Percentiles rank a stretch among this genome's conserved stretches.
These are phyloP conservation scores for Melanophora roralis DNA, from an alignment of 2,888 invertebrate genomes.

Conservation along the genomic window DNA sequence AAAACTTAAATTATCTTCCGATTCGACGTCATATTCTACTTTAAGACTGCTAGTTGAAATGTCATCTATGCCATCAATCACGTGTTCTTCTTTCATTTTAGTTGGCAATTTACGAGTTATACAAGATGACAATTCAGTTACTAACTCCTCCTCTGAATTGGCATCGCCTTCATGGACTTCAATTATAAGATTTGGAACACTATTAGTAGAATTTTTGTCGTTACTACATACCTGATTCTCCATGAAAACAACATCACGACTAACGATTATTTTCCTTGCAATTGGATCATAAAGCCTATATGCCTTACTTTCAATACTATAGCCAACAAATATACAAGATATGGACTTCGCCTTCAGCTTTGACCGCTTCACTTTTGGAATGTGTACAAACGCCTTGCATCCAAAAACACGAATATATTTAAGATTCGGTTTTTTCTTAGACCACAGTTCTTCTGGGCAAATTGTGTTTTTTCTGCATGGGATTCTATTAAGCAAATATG, in stretches of 20 bases:
- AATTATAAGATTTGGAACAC: neutral
- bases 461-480: conserved; percentile 54
- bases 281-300: conserved; percentile 43
- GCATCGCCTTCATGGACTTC: conserved; percentile 8
- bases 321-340: conserved; percentile 60
- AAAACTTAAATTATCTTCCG: conserved; percentile 2
- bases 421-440: conserved; percentile 50
- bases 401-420: conserved; percentile 60
- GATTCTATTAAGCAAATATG: conserved; percentile 57
- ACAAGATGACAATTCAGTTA: conserved; percentile 12
- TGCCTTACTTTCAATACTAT: conserved; percentile 43
- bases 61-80: neutral
- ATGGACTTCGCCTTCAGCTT: conserved; percentile 57
- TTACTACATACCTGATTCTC: conserved; percentile 39
- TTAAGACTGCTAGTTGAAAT: conserved; percentile 5
- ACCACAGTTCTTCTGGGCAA: conserved; percentile 57
- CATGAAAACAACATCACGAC: conserved; percentile 56
- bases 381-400: conserved; percentile 59
- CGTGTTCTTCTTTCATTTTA: neutral
- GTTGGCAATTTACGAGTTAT: neutral
- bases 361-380: conserved; percentile 55
- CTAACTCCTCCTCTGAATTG: conserved; percentile 27
- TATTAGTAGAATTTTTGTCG: conserved; percentile 6
- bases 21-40: neutral
- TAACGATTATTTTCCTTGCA: conserved; percentile 46